Percentiles rank a stretch among this genome's conserved stretches.
These are phyloP conservation scores for Aspidapion aeneum DNA, from an alignment of 2,888 invertebrate genomes.

Conservation along the genomic window DNA sequence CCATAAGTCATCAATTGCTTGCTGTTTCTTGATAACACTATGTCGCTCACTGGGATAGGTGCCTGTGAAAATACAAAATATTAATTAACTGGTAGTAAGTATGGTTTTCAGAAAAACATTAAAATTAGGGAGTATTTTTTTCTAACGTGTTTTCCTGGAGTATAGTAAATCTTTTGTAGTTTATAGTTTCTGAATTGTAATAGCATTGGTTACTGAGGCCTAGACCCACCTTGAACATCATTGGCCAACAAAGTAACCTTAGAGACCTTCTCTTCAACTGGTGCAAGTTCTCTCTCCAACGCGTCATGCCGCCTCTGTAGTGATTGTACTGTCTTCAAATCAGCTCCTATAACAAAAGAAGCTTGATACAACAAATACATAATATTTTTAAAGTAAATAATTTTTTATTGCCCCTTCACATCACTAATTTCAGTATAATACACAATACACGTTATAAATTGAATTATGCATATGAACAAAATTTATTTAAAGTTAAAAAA, in stretches of 20 bases:
- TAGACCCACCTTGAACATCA: constrained; percentile 86
- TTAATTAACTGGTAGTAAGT: background rate
- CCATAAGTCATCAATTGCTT: constrained; percentile 86
- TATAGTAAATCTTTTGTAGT: too few species aligned
- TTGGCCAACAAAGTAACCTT: constrained; percentile 77
- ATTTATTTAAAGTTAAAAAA: too few species aligned
- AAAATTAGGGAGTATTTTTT: too few species aligned
- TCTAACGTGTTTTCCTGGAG: too few species aligned
- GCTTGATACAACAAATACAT: too few species aligned
- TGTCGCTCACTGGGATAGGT: constrained; percentile 88
- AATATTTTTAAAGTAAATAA: too few species aligned
- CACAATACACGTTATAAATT: too few species aligned
- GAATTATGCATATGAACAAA: too few species aligned
- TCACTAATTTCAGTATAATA: too few species aligned
- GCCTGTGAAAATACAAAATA: constrained; percentile 47
- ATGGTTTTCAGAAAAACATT: background rate
- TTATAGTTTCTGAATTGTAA: too few species aligned
- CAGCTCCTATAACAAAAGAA: constrained; percentile 80
- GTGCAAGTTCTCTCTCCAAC: constrained; percentile 90
- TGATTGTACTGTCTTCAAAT: constrained; percentile 88
- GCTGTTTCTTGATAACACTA: constrained; percentile 81
- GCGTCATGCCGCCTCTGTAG: constrained; percentile 89
- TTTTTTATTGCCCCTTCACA: too few species aligned
- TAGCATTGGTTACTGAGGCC: too few species aligned
- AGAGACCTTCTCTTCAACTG: constrained; percentile 90